Percentiles rank a stretch among this genome's conserved stretches.
These are phyloP conservation scores for Bugulina stolonifera DNA, from an alignment of 2,888 invertebrate species.

Conservation along the genomic window DNA sequence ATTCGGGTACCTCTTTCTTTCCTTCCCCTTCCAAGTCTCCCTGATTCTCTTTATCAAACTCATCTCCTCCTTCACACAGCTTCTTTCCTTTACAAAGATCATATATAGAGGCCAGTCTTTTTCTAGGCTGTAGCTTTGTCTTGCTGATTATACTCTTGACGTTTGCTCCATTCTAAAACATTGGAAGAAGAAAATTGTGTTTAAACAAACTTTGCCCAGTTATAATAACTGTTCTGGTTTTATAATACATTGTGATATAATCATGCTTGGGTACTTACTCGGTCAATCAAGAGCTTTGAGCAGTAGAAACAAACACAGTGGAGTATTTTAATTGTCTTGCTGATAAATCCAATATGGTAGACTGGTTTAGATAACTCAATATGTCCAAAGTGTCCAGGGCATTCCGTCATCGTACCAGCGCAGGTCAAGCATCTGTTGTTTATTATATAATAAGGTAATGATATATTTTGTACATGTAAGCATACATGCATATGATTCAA, in stretches of 20 bases:
- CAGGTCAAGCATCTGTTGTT: slow-evolving; percentile 51
- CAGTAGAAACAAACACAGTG: slow-evolving; percentile 99
- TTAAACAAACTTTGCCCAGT: too few species aligned
- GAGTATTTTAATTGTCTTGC: slow-evolving; percentile 93
- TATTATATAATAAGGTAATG: too few species aligned
- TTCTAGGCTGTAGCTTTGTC: slow-evolving; percentile 90
- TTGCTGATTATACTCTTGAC: slow-evolving; percentile 91
- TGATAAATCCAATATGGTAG: slow-evolving; percentile 94
- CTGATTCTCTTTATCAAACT: slow-evolving; percentile 66
- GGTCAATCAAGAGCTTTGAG: slow-evolving; percentile 89
- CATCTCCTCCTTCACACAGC: slow-evolving; percentile 96
- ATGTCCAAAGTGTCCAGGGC: slow-evolving; percentile 98
- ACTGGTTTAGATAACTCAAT: slow-evolving; percentile 97
- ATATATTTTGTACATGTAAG: too few species aligned
- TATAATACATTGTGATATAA: too few species aligned
- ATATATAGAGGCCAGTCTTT: slow-evolving; percentile 88
- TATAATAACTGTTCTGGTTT: too few species aligned
- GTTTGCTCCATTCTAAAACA: slow-evolving; percentile 84
- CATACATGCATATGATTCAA: too few species aligned
- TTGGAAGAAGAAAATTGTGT: too few species aligned
- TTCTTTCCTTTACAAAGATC: slow-evolving; percentile 96
- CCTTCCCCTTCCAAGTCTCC: slow-evolving; percentile 37
- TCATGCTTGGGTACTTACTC: too few species aligned
- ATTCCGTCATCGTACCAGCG: slow-evolving; percentile 87
- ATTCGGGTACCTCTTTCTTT: slow-evolving; percentile 56